Conservation (phyloP, 2,113 vertebrate species). For the Zosterops pallidus region DNA sequence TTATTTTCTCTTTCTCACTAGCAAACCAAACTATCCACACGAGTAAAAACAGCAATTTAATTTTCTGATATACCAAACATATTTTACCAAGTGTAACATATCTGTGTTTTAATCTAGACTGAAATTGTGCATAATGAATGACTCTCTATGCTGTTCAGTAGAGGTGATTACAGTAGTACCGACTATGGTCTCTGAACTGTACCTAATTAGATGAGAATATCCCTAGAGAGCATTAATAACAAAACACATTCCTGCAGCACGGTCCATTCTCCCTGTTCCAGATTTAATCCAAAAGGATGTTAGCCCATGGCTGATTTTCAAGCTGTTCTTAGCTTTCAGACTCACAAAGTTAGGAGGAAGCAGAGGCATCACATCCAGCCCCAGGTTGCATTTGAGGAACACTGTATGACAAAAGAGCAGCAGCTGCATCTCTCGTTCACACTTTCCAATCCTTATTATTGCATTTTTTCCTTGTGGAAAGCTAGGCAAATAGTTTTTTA, state of each 20-base stretch:
- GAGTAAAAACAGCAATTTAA: neutral
- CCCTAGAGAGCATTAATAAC: neutral
- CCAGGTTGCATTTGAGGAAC: neutral
- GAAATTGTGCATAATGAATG: neutral
- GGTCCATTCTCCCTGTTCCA: neutral
- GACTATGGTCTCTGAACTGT: neutral
- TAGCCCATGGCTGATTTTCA: neutral
- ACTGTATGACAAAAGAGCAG: neutral
- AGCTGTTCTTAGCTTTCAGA: neutral
- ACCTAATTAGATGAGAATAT: slow-evolving; percentile 9
- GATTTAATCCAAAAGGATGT: neutral
- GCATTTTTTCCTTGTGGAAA: neutral
- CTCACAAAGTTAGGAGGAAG: neutral
- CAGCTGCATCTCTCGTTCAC: neutral
- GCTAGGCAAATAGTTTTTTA: neutral
- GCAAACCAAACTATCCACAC: neutral
- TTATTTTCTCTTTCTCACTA: neutral
- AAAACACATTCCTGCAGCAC: neutral
- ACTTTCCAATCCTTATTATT: neutral
- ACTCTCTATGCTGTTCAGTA: neutral
- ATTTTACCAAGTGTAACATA: neutral
- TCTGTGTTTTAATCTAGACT: neutral
- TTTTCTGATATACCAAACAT: neutral
- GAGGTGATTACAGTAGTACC: neutral
- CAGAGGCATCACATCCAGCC: neutral